Conservation (phyloP, 2,797 vertebrate species). For the Muscicapa comitata region DNA sequence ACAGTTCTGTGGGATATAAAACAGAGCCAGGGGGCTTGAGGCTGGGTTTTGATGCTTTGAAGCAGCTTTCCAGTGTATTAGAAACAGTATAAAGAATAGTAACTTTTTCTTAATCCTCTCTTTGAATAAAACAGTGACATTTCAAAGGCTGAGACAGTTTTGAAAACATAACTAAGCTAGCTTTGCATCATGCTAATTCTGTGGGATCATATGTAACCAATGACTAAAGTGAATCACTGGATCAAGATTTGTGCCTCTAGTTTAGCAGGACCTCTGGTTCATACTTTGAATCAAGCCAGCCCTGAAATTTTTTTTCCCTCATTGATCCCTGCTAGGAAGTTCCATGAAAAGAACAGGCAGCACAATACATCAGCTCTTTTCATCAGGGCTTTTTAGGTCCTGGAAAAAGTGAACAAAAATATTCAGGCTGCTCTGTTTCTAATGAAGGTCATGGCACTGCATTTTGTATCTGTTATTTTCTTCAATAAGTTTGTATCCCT, state of each 20-base stretch:
- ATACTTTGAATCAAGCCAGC: not conserved
- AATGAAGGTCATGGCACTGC: not conserved
- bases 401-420: slow-evolving; percentile 30
- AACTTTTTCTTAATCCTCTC: slow-evolving; percentile 30
- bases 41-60: not conserved
- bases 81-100: slow-evolving; percentile 1
- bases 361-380: not conserved
- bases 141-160: slow-evolving; percentile 33
- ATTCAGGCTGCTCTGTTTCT: not conserved
- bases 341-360: slow-evolving; percentile 17
- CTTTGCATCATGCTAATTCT: not conserved
- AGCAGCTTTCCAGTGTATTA: slow-evolving; percentile 6
- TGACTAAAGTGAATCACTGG: not conserved
- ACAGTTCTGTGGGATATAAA: not conserved
- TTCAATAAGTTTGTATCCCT: not conserved
- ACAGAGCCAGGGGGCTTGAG: not conserved
- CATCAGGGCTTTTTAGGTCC: not conserved
- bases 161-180: slow-evolving; percentile 44
- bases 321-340: slow-evolving; percentile 8
- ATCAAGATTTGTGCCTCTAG: not conserved
- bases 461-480: not conserved
- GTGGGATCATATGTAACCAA: not conserved
- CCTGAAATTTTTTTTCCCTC: not conserved
- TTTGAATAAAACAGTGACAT: slow-evolving; percentile 14
- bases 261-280: not conserved